Conservation (phyloP, 2,113 vertebrate species). For the Ictalurus furcatus region DNA sequence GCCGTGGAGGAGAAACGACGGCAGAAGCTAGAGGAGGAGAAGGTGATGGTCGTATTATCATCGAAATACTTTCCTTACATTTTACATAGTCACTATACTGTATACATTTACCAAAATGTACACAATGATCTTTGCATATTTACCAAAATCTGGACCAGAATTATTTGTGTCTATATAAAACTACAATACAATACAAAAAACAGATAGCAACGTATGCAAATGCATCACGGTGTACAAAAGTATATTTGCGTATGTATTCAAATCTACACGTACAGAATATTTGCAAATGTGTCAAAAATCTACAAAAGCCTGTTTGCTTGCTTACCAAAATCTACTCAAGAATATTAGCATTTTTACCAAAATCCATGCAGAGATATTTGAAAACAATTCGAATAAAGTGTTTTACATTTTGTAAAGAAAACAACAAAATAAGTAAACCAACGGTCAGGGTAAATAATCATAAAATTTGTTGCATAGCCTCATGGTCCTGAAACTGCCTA, state of each 20-base stretch:
- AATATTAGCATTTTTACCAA: neutral
- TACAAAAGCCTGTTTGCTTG: neutral
- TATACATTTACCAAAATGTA: neutral
- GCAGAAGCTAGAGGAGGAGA: slow-evolving; percentile 88
- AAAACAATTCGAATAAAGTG: neutral
- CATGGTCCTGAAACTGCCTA: too few relatives aligned
- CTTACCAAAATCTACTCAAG: too few relatives aligned
- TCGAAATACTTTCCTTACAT: neutral
- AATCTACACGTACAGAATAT: neutral
- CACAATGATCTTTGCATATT: neutral
- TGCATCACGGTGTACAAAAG: neutral
- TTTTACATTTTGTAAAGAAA: neutral
- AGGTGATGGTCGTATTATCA: slow-evolving; percentile 67
- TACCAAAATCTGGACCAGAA: neutral
- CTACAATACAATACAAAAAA: neutral
- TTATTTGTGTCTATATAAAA: neutral
- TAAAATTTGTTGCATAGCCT: too few relatives aligned
- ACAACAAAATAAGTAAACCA: neutral
- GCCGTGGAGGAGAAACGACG: slow-evolving; percentile 92
- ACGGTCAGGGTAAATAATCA: neutral
- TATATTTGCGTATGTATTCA: neutral
- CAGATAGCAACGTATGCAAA: neutral
- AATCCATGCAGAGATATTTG: neutral
- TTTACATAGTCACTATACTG: neutral
- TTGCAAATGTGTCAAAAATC: neutral